Conservation (phyloP, 2,888 invertebrate species). For the Cylindroiulus punctatus region DNA sequence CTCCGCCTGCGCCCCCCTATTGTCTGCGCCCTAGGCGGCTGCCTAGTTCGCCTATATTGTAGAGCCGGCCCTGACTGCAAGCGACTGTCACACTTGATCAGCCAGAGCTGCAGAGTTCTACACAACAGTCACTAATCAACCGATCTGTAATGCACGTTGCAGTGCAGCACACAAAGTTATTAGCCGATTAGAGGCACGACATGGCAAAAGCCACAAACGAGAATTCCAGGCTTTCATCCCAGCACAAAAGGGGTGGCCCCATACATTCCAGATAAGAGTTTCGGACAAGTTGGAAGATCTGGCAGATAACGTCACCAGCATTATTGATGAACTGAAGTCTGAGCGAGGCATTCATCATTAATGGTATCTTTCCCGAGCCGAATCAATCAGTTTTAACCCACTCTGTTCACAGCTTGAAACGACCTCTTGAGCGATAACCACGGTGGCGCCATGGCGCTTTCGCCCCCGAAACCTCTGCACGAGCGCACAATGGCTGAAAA, state of each 20-base stretch:
- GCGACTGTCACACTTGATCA: no score
- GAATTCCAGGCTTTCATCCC: background rate
- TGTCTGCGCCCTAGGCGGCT: no score
- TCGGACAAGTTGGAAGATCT: slow-evolving; percentile 17
- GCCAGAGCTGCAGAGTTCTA: background rate
- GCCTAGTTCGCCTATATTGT: no score
- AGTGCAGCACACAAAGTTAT: slow-evolving; percentile 7
- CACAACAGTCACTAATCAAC: background rate
- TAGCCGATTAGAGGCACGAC: background rate
- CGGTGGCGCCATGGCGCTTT: background rate
- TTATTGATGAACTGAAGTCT: background rate
- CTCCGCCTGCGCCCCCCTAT: no score
- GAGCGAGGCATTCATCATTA: background rate
- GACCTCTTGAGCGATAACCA: background rate
- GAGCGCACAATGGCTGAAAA: background rate
- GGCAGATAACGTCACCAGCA: background rate
- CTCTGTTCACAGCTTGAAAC: slow-evolving; percentile 5
- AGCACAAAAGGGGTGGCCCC: background rate
- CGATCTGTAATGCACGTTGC: background rate
- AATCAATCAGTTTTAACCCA: slow-evolving; percentile 18
- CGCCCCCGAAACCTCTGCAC: background rate
- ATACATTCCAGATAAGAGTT: background rate
- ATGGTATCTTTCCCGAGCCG: slow-evolving; percentile 8
- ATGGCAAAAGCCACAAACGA: background rate
- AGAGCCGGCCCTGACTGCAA: no score